Evolutionary conservation across 1,140 invertebrate species (phyloP), one percentile per base, ranked within the genome.

Genomic region (Sminthurides bifidus): DNA sequence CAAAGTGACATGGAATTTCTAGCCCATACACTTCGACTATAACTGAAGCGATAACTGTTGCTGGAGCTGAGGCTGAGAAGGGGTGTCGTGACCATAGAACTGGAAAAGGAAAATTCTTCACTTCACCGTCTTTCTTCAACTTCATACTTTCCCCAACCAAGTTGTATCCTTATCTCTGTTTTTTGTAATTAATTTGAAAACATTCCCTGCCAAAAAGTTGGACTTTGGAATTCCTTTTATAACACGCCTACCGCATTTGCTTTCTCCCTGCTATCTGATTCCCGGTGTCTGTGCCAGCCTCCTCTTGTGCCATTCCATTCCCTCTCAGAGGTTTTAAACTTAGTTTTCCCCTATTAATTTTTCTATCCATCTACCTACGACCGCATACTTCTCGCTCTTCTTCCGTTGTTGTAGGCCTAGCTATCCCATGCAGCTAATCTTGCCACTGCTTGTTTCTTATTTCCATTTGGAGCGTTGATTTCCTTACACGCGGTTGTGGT

Each of bases 171-270:
- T 61, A 61, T 61, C 54, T 53, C 58, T 41, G 40, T 58, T 60
- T 64, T 64, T 64, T 64, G 55, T 64, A 64, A 64, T 63, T 63
- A 63, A 63, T 63, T 63, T 60, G 54, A 60, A 54, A 63, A 52
- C 55, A 54, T 45, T 45, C 46, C 49, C 52, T 54, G 35, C 27
- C 41, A 54, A 48, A 59, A 49, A 48, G 35, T 54, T 53, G 19
- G 38, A 30, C 45, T 21, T 19, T 51, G 54, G 54, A 56, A 56
- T 56, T 56, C 24, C n/a, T n/a, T n/a, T n/a, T n/a, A n/a, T n/a
- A n/a, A n/a, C 48, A 50, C 45, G 37, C 31, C 31, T 45, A 14
- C 21, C 12, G 12, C 21, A 4, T 40, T 38, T 10, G 6, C 45
- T 43, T 19, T 48, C 27, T 29, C 8, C 14, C 45, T 17, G 21